Percentiles rank a stretch among this genome's conserved stretches.
phyloP scores from a whole-genome alignment of 64 coral and sea anemone genomes.

The Stichodactyla helianthus region DNA sequence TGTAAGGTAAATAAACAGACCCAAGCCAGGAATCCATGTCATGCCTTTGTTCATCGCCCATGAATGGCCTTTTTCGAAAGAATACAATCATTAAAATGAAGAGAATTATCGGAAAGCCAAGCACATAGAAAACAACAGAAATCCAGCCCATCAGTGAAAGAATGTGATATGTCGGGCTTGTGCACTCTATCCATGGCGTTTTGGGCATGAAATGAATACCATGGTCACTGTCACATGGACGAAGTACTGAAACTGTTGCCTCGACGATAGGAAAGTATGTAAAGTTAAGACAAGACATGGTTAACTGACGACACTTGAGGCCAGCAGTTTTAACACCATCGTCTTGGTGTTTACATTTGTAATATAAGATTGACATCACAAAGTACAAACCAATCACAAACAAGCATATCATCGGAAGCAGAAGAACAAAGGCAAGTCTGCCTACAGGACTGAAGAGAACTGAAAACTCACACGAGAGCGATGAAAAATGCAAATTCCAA shows the following conservation, averaged over 20 bases:
- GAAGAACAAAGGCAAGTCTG: neutral
- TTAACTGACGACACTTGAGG: slow-evolving; percentile 3
- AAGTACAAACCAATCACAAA: slow-evolving; percentile 23
- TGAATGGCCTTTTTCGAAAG: neutral
- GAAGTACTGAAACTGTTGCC: neutral
- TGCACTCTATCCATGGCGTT: slow-evolving; percentile 52
- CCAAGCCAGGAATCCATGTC: neutral
- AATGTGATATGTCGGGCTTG: neutral
- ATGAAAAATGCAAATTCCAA: neutral
- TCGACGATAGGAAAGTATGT: slow-evolving; percentile 55
- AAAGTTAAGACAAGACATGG: slow-evolving; percentile 24
- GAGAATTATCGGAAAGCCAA: slow-evolving; percentile 39
- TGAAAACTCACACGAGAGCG: slow-evolving; percentile 46
- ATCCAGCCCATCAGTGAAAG: slow-evolving; percentile 11
- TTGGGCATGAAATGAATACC: slow-evolving; percentile 23
- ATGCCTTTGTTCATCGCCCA: neutral
- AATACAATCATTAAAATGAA: slow-evolving; percentile 1
- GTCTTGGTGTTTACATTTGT: neutral
- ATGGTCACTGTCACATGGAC: slow-evolving; percentile 27
- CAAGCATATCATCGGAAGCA: slow-evolving; percentile 40
- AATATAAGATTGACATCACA: neutral
- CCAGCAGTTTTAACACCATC: neutral
- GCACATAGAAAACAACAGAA: slow-evolving; percentile 38
- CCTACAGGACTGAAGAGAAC: slow-evolving; percentile 52
- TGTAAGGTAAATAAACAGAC: neutral